Evolutionary conservation across 1,140 invertebrate species (phyloP).

Genomic region (Ctenoplectra terminalis): DNA sequence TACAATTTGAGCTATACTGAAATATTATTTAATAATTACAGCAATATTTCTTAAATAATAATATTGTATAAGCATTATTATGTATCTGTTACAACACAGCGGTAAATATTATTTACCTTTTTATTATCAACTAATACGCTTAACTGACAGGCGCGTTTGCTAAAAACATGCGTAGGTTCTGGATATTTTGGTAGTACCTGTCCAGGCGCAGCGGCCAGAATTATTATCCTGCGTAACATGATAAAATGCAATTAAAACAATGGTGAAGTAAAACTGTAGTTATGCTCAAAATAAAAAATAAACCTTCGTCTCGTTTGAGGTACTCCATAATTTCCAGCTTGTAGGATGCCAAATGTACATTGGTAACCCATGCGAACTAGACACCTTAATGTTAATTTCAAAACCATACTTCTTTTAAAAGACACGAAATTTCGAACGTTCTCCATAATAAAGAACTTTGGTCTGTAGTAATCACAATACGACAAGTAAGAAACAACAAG

Average conservation of each 20-base stretch:
- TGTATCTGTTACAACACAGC: background rate
- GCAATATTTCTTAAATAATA: background rate
- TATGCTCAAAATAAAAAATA: constrained; percentile 1
- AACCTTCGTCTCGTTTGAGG: constrained; percentile 91
- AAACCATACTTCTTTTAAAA: constrained; percentile 91
- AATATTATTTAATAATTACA: constrained; percentile 36
- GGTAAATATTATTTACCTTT: constrained; percentile 71
- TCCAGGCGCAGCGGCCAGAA: constrained; percentile 93
- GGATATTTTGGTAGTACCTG: constrained; percentile 91
- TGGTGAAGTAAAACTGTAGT: background rate
- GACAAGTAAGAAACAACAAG: constrained; percentile 93
- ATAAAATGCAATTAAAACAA: constrained; percentile 11
- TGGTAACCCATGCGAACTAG: constrained; percentile 94
- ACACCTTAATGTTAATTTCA: constrained; percentile 91
- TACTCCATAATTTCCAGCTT: constrained; percentile 94
- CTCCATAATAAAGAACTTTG: constrained; percentile 93
- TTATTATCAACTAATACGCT: constrained; percentile 90
- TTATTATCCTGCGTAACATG: constrained; percentile 85
- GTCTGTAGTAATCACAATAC: constrained; percentile 94
- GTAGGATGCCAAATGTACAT: constrained; percentile 92
- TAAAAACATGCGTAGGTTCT: constrained; percentile 92
- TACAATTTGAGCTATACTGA: constrained; percentile 81
- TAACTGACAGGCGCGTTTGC: constrained; percentile 87
- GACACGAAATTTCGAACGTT: constrained; percentile 94
- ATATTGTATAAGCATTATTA: too few relatives aligned